Evolutionary conservation across 2,113 vertebrate genomes (phyloP).

Genomic region (Centrocercus urophasianus): DNA sequence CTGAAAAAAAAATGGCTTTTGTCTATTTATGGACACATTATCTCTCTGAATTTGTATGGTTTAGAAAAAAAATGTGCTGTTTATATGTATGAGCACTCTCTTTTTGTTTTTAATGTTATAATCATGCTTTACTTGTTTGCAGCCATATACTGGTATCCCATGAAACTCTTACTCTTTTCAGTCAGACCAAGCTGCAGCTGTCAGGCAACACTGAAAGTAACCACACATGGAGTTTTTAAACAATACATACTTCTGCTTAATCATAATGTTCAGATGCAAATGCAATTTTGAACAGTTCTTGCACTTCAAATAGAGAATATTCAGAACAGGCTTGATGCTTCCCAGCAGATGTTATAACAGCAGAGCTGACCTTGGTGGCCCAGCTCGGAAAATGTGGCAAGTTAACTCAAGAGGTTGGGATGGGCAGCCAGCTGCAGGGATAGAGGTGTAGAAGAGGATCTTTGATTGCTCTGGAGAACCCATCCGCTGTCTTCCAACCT

Average conservation of each 20-base stretch:
- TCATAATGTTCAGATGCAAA: not conserved
- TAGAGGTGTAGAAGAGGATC: not conserved
- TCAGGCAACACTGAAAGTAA: not conserved
- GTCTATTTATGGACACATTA: not conserved
- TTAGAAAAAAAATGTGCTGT: not conserved
- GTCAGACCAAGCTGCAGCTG: not conserved
- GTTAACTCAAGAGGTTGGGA: not conserved
- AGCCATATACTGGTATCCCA: not conserved
- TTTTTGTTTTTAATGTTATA: not conserved
- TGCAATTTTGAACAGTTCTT: not conserved
- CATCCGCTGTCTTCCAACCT: not conserved
- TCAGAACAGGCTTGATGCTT: not conserved
- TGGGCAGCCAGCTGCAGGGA: not conserved
- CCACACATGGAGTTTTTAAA: not conserved
- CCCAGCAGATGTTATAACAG: not conserved
- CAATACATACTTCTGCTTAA: not conserved
- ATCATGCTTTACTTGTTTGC: not conserved
- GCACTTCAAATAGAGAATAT: not conserved
- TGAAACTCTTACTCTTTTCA: not conserved
- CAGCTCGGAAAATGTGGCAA: not conserved
- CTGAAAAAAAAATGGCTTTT: not conserved
- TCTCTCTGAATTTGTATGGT: not conserved
- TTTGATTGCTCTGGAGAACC: not conserved
- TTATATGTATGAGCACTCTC: not conserved
- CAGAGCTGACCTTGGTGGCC: not conserved